phyloP scores from a whole-genome alignment of 2,888 invertebrate genomes.

The Ephialtes manifestator region DNA sequence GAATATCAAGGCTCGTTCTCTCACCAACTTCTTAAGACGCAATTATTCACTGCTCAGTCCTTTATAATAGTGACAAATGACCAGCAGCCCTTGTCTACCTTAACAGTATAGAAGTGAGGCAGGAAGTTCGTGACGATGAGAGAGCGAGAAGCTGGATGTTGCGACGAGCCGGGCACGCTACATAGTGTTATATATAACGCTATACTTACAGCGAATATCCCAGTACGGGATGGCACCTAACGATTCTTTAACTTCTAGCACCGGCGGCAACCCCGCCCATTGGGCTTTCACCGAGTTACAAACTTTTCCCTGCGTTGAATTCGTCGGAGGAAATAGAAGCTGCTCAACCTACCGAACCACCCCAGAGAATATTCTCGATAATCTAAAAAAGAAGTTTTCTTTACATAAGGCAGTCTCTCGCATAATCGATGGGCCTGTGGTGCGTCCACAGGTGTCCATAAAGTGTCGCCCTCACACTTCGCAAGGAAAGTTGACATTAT shows the following conservation, averaged over 20 bases:
- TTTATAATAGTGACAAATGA: slow-evolving; percentile 84
- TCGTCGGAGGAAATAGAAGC: slow-evolving; percentile 39
- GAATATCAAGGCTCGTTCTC: slow-evolving; percentile 57
- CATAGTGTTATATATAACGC: slow-evolving; percentile 29
- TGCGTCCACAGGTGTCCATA: slow-evolving; percentile 6
- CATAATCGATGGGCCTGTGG: background rate
- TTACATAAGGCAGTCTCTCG: background rate
- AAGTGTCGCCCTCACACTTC: background rate
- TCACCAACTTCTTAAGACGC: slow-evolving; percentile 76
- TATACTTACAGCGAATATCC: slow-evolving; percentile 30
- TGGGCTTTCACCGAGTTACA: slow-evolving; percentile 17
- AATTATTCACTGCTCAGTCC: slow-evolving; percentile 82
- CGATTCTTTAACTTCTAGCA: slow-evolving; percentile 80
- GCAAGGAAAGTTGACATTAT: background rate
- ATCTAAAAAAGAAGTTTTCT: slow-evolving; percentile 26
- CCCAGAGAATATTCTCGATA: slow-evolving; percentile 1
- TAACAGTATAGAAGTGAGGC: slow-evolving; percentile 37
- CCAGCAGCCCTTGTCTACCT: slow-evolving; percentile 62
- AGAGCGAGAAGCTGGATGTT: slow-evolving; percentile 28
- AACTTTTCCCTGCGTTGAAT: slow-evolving; percentile 43
- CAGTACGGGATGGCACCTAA: slow-evolving; percentile 71
- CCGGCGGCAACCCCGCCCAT: slow-evolving; percentile 14
- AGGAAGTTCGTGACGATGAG: background rate
- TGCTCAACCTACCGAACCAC: slow-evolving; percentile 21
- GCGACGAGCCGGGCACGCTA: slow-evolving; percentile 17